Base-by-base conservation (phyloP, 2,797 vertebrate species). In the Halcyon chelicuti region DNA sequence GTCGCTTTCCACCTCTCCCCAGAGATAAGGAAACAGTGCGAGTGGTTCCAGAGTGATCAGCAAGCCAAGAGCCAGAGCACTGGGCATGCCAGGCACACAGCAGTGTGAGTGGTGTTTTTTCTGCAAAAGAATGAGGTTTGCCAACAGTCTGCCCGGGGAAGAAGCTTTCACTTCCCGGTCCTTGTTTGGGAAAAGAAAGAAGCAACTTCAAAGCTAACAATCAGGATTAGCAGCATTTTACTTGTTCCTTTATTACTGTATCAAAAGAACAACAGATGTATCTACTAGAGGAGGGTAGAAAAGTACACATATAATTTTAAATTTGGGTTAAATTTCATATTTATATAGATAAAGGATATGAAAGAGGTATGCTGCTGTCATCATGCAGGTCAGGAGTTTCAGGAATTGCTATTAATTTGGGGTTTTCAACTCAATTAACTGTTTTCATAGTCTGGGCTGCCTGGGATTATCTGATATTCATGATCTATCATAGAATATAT, bases 1-100 rank as follows among this genome's bases (percentile, higher is more conserved):
- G 99, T 99, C 71, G 98, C 98, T 52, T 99, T 99, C 96, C 98
- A 99, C 97, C 97, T 99, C 96, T 98, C 99, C 31, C 99, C 98
- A 46, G 99, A 99, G 78, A 94, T 98, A 65, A 98, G 97, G 89
- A 99, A 98, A 94, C 98, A 99, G 90, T 99, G 99, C 37, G 98
- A 98, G 33, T 98, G 98, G 99, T 97, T 98, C 94, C 99, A 99
- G 96, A 98, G 96, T 62, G 99, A 99, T 91, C 99, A 99, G 78
- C 98, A 98, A n/a, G 84, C 96, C 23, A 99, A 98, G 95, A 98
- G 91, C 52, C 97, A 98, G 97, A 98, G 71, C 14, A 95, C 97
- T 0, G 70, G 98, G 39, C 98, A 95, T 12, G 51, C 91, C 0
- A 88, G 97, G 37, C 97, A 98, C 47, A 97, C 96, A 42, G 97